Evolutionary conservation across 2,888 invertebrate species (phyloP), one percentile per base, ranked within the genome.

Genomic region (Ichneumoninae sp.): DNA sequence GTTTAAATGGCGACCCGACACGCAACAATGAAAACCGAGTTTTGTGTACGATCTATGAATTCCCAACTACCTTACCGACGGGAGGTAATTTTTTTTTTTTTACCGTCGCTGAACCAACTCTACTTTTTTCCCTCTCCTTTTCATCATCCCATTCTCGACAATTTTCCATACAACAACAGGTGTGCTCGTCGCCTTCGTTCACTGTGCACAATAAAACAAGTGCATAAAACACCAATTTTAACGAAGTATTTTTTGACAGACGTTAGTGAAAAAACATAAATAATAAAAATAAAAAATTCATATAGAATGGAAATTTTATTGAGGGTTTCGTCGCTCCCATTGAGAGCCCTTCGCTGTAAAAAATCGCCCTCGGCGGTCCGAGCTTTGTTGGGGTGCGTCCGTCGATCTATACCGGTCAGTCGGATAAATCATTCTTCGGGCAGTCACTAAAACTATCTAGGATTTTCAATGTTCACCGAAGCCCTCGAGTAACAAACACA

Each of bases 371-470:
- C 36, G 8, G 62, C 62, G 4, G n/a, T 16, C 13, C 13, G 36
- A 6, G 16, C 62, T 62, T 36, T 62, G 33, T 62, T 36, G n/a
- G 62, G 62, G 62, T 62, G 36, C n/a, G n/a, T 62, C 16, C 13
- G 33, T 36, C 62, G 33, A 65, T 65, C n/a, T 36, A 36, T 16
- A 30, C 5, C 16, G 8, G 30, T 62, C 8, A 8, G 8, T 8
- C 40, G 8, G 19, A 52, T 52, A 16, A 19, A 52, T 52, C 16
- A 52, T 19, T 52, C 7, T 19, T 19, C 16, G 7, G n/a, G n/a
- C 6, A 19, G 5, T 10, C 16, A 52, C 19, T n/a, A 19, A 19
- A 19, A 19, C 16, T 52, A 1, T 19, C n/a, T 52, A 19, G 7
- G 19, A 52, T 52, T 52, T 52, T 19, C 19, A 52, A 52, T 19